Evolutionary conservation across 2,888 invertebrate species (phyloP), one percentile per base, ranked within the genome.

Genomic region (Leptopilina syphax): DNA sequence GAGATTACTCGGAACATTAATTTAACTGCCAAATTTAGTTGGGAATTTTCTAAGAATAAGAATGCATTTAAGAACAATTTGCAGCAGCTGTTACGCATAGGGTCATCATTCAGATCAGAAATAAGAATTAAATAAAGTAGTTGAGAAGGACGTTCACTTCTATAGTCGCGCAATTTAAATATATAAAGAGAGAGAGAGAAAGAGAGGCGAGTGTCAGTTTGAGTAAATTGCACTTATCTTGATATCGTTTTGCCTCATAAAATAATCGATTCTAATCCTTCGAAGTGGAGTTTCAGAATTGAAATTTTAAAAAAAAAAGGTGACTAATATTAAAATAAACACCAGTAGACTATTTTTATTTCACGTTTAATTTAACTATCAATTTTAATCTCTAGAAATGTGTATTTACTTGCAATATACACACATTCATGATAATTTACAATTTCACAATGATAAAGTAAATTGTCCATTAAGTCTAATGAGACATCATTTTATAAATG

Each of bases 61-160:
- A 41, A 60, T 73, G 57, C 57, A 60, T 41, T 73, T 73, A 57
- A 57, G 57, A 41, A 73, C 41, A 73, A 73, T 57, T 57, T 73
- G 73, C n/a, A 60, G 57, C 73, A 57, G 73, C 73, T 73, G 73
- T n/a, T 73, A 27, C 50, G 44, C 44, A 44, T 57, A 60, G 70
- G 73, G 73, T 73, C 73, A 73, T 73, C 73, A 73, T 73, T 73
- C 73, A 34, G 73, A 73, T 73, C 34, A 57, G 34, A 73, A 41
- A 54, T n/a, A 73, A 10, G 27, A 60, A 73, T 34, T 5, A 60
- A 73, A 34, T 27, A 73, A 73, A 50, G n/a, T 57, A 57, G n/a
- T 73, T 34, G 50, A 73, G 27, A 34, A 57, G n/a, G 34, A 41
- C 73, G 27, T 70, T 54, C 70, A 70, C 70, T 54, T 70, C 34